Evolutionary conservation across 2,113 vertebrate genomes (phyloP).

Genomic region (Serilophus lunatus): DNA sequence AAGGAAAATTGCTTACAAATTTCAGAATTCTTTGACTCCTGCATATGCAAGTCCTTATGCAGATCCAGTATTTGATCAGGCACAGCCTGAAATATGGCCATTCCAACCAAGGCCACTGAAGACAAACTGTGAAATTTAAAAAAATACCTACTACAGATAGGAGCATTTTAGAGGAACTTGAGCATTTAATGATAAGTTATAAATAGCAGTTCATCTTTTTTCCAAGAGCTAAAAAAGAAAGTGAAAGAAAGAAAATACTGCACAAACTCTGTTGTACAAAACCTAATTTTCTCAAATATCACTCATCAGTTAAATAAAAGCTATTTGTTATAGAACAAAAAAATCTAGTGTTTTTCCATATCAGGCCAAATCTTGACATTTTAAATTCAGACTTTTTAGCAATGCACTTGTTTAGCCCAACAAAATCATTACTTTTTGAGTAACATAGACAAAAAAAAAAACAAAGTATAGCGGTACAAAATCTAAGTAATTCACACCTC

Average conservation of each 20-base stretch:
- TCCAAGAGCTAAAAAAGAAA: not conserved
- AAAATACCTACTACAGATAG: not conserved
- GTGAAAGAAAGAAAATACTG: not conserved
- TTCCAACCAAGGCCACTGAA: not conserved
- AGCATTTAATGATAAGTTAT: not conserved
- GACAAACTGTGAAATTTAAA: not conserved
- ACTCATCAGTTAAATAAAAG: not conserved
- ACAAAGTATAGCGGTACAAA: not conserved
- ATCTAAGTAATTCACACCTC: not conserved
- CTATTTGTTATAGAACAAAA: not conserved
- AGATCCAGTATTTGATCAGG: not conserved
- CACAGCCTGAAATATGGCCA: not conserved
- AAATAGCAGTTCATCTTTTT: not conserved
- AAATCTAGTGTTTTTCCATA: not conserved
- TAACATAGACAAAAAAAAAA: not conserved
- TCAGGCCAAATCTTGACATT: not conserved
- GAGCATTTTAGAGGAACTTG: not conserved
- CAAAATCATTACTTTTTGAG: not conserved
- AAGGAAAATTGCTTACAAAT: not conserved
- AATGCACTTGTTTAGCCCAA: not conserved
- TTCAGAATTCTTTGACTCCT: not conserved
- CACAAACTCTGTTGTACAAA: not conserved
- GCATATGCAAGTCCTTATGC: too few species aligned
- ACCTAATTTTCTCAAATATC: not conserved
- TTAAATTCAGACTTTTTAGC: not conserved